Percentiles rank a stretch among this genome's conserved stretches.
phyloP scores from a whole-genome alignment of 2,113 vertebrate genomes.

The Trematomus loennbergii region DNA sequence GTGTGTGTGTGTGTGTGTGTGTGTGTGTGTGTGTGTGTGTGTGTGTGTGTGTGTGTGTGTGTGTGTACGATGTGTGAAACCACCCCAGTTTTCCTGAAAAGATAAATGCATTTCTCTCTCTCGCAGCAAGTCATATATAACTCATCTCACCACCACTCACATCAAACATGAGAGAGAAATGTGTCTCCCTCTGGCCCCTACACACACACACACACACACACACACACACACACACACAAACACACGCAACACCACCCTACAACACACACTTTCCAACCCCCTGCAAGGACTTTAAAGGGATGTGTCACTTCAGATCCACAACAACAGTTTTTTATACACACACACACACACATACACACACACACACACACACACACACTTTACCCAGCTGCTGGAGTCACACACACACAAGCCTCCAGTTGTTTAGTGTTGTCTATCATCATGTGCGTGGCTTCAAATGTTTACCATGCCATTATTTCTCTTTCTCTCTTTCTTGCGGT shows the following conservation, averaged over 20 bases:
- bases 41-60: not conserved
- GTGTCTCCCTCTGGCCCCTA: slow-evolving; percentile 1
- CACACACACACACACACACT: not conserved
- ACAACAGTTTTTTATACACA: slow-evolving; percentile 22
- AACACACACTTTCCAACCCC: not conserved
- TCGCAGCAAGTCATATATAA: slow-evolving; percentile 21
- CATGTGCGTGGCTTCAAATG: slow-evolving; percentile 36
- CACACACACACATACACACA: slow-evolving; percentile 10
- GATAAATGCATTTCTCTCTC: slow-evolving; percentile 32
- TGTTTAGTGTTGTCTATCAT: slow-evolving; percentile 33
- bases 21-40: not conserved
- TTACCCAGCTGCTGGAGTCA: not conserved
- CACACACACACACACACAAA: slow-evolving; percentile 1
- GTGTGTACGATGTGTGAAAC: not conserved
- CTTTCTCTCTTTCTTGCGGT: not conserved
- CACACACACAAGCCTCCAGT: slow-evolving; percentile 16
- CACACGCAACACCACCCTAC: not conserved
- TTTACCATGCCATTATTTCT: slow-evolving; percentile 15
- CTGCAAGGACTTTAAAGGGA: slow-evolving; percentile 40
- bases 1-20: not conserved
- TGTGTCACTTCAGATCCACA: slow-evolving; percentile 41
- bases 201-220: slow-evolving; percentile 17
- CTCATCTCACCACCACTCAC: slow-evolving; percentile 8
- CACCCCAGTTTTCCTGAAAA: slow-evolving; percentile 19
- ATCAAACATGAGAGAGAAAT: slow-evolving; percentile 32